Base-by-base conservation (phyloP, 2,797 vertebrate species). In the Pelochelys cantorii region DNA sequence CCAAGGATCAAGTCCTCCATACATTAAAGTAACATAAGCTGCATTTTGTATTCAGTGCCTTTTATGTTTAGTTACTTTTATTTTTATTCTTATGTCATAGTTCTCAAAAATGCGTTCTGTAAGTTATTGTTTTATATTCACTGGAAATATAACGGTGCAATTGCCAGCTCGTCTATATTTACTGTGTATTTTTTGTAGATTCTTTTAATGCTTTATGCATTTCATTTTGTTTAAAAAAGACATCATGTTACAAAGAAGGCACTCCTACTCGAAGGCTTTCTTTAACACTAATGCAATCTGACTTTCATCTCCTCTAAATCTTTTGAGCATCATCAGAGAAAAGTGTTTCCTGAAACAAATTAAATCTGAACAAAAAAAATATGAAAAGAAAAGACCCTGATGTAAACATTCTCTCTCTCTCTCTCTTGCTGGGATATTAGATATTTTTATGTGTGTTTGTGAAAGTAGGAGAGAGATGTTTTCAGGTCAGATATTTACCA, bases 11-110 rank as follows among this genome's bases (percentile, higher is more conserved):
- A 89, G 53, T 53, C 90, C 34, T 93, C n/a, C 4, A 3, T 84
- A 74, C 68, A 37, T 83, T 65, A 68, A 74, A 87, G 81, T 85
- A 83, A 48, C 27, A 13, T 4, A 92, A 93, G 85, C 88, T 5
- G 3, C 78, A 92, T 81, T 89, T 75, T 59, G 25, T 90, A 12
- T 74, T 88, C 71, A 56, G 25, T 34, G 81, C 85, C 68, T 90
- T 54, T 48, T 88, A 81, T 89, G 60, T 93, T 94, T 90, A 88
- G 77, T 79, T 86, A 34, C 23, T 90, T 48, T 88, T 79, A 62
- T 87, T 89, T 89, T 80, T 89, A 60, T 87, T 86, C 91, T 54
- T 55, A 90, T 48, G 60, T 59, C 81, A 1, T 83, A 42, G 68
- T 87, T 83, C 34, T 81, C 81, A 89, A n/a, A 79, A 93, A 71